Conservation (phyloP, 37 sponge, comb jelly and placozoan species). For the Halisarca cf. caerulea region DNA sequence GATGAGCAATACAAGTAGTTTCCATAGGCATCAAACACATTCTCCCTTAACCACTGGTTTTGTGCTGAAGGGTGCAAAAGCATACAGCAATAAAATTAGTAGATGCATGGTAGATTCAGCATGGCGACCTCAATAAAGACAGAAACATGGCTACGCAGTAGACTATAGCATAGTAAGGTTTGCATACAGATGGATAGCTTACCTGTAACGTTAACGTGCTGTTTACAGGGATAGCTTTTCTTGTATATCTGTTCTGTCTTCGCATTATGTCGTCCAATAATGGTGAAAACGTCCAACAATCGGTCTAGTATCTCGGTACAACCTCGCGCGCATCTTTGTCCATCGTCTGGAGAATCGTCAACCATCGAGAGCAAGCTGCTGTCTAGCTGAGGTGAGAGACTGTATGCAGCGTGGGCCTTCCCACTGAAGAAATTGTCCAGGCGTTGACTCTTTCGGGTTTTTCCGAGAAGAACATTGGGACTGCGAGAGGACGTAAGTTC, state of each 20-base stretch:
- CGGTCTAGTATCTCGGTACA: neutral
- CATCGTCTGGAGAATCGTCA: neutral
- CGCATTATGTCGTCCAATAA: neutral
- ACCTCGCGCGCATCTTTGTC: neutral
- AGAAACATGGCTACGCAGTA: too few relatives aligned
- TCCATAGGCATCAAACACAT: constrained; percentile 14
- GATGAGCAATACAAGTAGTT: constrained; percentile 36
- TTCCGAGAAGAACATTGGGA: neutral
- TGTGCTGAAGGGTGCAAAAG: neutral
- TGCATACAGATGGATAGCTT: too few relatives aligned
- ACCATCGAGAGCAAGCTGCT: neutral
- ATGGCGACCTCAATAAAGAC: neutral
- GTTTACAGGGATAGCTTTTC: constrained; percentile 5
- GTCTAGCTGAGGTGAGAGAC: neutral
- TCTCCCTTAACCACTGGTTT: constrained; percentile 31
- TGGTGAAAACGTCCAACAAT: neutral
- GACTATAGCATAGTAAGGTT: too few relatives aligned
- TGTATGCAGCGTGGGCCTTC: neutral
- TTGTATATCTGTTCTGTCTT: neutral
- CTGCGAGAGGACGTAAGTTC: neutral
- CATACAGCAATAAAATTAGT: too few relatives aligned
- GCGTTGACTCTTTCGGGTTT: neutral
- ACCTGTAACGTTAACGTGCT: neutral
- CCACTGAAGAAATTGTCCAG: constrained; percentile 2
- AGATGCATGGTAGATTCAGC: too few relatives aligned